A percentile compares a stretch with the other conserved stretches of the same genome.
Evolutionary conservation across 2,888 invertebrate genomes (phyloP).

Genomic region (Hoplodrina blanda): DNA sequence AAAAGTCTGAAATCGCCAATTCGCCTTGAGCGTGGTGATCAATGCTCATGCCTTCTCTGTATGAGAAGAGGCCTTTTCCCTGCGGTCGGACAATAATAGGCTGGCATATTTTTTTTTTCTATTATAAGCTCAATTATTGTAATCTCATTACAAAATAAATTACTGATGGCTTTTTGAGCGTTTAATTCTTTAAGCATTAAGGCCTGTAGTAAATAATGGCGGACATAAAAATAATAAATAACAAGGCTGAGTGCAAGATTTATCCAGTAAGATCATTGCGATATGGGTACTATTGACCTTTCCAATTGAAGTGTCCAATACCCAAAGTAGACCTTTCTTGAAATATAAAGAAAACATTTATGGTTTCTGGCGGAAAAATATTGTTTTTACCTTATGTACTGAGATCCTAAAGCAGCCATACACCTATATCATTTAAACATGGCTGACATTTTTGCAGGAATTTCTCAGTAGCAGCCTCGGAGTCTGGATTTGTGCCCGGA

Average conservation of each 20-base stretch:
- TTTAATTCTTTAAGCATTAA: not conserved
- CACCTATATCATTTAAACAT: no score
- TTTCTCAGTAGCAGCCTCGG: no score
- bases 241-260: not conserved
- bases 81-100: no score
- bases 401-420: not conserved
- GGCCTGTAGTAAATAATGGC: not conserved
- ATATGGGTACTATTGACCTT: conserved; percentile 10
- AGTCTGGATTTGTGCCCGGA: no score
- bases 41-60: no score
- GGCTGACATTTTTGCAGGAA: no score
- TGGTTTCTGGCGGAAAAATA: not conserved
- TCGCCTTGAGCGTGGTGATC: no score
- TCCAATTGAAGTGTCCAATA: conserved; percentile 12
- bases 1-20: no score
- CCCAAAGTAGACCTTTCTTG: conserved; percentile 20
- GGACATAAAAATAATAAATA: not conserved
- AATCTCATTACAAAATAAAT: no score
- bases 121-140: no score
- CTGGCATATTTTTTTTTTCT: no score
- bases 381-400: conserved; percentile 1
- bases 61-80: no score
- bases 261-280: not conserved
- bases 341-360: not conserved
- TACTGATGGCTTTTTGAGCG: not conserved